phyloP scores from a whole-genome alignment of 2,113 vertebrate species.

The Leptobrachium ailaonicum region DNA sequence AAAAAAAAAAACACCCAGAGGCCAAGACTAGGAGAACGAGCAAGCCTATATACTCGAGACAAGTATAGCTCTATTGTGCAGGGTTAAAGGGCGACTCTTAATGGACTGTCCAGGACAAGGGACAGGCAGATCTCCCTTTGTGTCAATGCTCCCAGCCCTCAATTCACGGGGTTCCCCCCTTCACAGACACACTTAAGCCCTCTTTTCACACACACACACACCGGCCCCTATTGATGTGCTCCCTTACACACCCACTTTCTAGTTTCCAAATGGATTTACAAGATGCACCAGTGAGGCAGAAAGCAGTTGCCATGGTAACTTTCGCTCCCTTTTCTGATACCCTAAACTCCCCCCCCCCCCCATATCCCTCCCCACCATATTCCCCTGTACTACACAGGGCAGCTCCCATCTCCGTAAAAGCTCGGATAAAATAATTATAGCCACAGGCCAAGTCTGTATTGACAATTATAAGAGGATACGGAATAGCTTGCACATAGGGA shows the following conservation, averaged over 20 bases:
- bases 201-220: constrained; percentile 60
- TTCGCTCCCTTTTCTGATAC: constrained; percentile 46
- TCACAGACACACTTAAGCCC: constrained; percentile 57
- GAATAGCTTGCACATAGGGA: too few species aligned
- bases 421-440: too few species aligned
- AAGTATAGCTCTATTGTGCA: constrained; percentile 42
- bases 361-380: not conserved
- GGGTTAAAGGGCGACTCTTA: constrained; percentile 59
- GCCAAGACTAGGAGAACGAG: constrained; percentile 29
- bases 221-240: constrained; percentile 66
- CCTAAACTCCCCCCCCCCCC: not conserved
- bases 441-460: too few species aligned
- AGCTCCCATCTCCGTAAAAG: constrained; percentile 9
- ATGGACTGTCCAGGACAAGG: constrained; percentile 68
- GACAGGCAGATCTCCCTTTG: constrained; percentile 64
- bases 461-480: too few species aligned
- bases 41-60: constrained; percentile 41
- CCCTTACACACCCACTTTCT: constrained; percentile 77
- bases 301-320: constrained; percentile 79
- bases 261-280: constrained; percentile 85
- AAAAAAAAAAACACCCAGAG: constrained; percentile 34
- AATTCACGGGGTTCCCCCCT: constrained; percentile 57
- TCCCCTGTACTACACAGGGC: not conserved
- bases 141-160: constrained; percentile 58
- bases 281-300: constrained; percentile 84